Percentiles rank a stretch among this genome's conserved stretches.
Conservation (phyloP, 2,113 vertebrate genomes). For the Panurus biarmicus region DNA sequence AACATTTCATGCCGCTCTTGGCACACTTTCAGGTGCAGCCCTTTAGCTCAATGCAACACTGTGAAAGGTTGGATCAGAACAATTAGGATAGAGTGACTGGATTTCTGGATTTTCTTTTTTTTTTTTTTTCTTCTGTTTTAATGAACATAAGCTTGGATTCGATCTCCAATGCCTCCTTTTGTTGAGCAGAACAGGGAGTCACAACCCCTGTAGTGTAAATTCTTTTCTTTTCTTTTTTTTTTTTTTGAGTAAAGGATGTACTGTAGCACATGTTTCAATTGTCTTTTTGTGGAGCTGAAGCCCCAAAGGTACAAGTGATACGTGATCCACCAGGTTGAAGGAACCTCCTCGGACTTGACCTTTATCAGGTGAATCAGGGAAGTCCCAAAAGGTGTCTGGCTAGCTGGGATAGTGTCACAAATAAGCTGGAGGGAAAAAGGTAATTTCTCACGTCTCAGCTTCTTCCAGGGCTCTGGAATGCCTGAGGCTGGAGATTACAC, state of each 20-base stretch:
- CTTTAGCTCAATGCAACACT: conserved; percentile 1
- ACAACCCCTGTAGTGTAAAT: neutral
- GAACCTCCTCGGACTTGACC: neutral
- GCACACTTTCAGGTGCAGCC: conserved; percentile 31
- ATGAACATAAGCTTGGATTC: neutral
- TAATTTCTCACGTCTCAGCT: neutral
- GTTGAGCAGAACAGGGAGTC: neutral
- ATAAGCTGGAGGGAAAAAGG: neutral
- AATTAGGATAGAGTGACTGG: neutral
- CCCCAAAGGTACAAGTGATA: neutral
- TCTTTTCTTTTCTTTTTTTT: neutral
- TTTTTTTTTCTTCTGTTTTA: neutral
- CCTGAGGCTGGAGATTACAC: neutral
- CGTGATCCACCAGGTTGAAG: neutral
- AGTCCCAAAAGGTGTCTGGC: neutral
- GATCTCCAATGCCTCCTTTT: neutral
- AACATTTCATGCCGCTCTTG: conserved; percentile 61
- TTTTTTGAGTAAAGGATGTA: neutral
- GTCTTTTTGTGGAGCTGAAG: neutral
- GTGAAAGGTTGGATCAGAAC: conserved; percentile 31
- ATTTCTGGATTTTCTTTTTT: neutral
- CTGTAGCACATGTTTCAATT: neutral
- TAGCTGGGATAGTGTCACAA: neutral
- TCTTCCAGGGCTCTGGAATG: neutral
- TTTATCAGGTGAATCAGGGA: neutral